These are phyloP conservation scores for Melanocharis versteri DNA, from an alignment of 2,113 vertebrate species.

Conservation along the genomic window DNA sequence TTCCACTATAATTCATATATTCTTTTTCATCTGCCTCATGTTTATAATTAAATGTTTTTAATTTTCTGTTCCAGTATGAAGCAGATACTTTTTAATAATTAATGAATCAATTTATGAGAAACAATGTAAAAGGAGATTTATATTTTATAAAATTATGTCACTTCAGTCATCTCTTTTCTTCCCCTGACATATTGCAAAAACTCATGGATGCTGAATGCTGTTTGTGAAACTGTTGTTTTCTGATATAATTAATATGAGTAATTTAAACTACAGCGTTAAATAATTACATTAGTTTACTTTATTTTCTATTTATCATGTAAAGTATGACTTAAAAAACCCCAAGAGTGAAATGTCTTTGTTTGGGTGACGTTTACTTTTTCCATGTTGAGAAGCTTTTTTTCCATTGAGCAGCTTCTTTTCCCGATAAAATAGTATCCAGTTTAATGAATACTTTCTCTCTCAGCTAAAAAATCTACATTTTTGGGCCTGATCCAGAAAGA, in stretches of 20 bases:
- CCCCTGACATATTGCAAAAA: background rate
- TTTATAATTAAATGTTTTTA: background rate
- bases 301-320: background rate
- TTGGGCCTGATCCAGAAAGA: background rate
- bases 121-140: background rate
- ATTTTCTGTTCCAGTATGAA: background rate
- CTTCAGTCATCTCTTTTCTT: background rate
- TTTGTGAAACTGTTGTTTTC: background rate
- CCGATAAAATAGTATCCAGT: background rate
- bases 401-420: background rate
- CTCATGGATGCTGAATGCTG: background rate
- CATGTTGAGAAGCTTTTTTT: background rate
- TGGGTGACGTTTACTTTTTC: background rate
- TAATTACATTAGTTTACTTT: background rate
- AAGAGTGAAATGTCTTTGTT: background rate
- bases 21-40: background rate
- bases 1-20: background rate
- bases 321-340: background rate
- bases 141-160: background rate
- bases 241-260: background rate
- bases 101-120: background rate
- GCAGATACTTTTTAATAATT: background rate
- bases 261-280: background rate
- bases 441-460: background rate
- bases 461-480: background rate